These are phyloP conservation scores for Saccopteryx leptura DNA, from an alignment of 2,113 vertebrate genomes.

Conservation along the genomic window DNA sequence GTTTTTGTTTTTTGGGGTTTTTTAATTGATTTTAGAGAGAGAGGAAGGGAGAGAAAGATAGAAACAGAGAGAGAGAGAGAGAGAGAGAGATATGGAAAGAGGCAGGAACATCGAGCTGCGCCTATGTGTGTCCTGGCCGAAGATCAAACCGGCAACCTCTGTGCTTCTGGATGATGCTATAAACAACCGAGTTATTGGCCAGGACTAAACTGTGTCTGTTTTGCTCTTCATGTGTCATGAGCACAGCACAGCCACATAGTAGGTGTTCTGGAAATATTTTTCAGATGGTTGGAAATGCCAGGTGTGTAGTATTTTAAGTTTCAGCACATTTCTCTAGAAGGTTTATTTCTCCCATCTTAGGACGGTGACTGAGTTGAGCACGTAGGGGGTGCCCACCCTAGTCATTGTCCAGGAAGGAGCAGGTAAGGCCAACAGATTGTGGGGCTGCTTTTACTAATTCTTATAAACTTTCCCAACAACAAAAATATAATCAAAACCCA, in stretches of 20 bases:
- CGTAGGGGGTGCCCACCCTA: neutral
- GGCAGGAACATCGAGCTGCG: too few relatives aligned
- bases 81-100: too few relatives aligned
- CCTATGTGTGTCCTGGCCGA: too few relatives aligned
- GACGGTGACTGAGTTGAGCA: neutral
- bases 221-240: neutral
- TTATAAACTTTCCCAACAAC: neutral
- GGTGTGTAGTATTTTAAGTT: neutral
- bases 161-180: too few relatives aligned
- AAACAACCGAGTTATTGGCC: too few relatives aligned
- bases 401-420: neutral
- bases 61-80: too few relatives aligned
- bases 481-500: neutral
- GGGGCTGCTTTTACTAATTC: neutral
- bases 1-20: too few relatives aligned
- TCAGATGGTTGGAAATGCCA: neutral
- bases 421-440: neutral
- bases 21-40: too few relatives aligned
- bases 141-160: too few relatives aligned
- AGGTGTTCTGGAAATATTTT: neutral
- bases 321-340: neutral
- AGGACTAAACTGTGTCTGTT: neutral
- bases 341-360: neutral
- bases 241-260: fast-evolving
- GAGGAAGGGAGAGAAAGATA: too few relatives aligned